Base-by-base conservation (phyloP, 2,888 invertebrate species). In the Salpingus planirostris region DNA sequence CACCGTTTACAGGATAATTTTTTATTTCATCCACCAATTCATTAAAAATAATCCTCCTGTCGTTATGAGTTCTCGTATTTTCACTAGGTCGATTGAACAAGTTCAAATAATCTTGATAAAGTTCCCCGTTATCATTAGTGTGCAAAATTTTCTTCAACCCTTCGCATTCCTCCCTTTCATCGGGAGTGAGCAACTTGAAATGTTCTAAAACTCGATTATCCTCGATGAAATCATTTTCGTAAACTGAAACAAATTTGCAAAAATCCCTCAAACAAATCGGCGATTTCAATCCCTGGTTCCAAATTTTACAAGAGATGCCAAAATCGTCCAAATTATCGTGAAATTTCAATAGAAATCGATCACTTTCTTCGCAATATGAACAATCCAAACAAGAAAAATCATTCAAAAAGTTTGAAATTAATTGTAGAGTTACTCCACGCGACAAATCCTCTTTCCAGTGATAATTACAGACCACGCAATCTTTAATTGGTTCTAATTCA, bases 251-350 rank as follows among this genome's bases (percentile, higher is more conserved):
- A 28, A 50, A 56, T 37, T 41, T 46, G 36, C 55, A 54, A 25
- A 56, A 57, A 35, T 57, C 57, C 29, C 54, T 37, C 3, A 57
- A 31, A 31, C 55, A 52, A 13, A 55, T 37, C 1, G 54, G 52
- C 3, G 51, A 52, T 14, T 43, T 38, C 7, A 57, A 21, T 23
- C 33, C 30, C 21, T 44, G 43, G 11, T 50, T 37, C 37, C 39
- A 52, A 7, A 45, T 27, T 42, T 38, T 45, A 1, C 44, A 42
- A 26, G 49, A 47, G 1, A 46, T 15, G n/a, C 55, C 55, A n/a
- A n/a, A n/a, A 3, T 44, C 40, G 24, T 55, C 47, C 5, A 54
- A 34, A 34, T 46, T 40, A 29, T 55, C 44, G 24, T 46, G 47
- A 24, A 52, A 52, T 14, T 45, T 30, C 8, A 51, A 23, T 15